Conservation (phyloP, 1,140 invertebrate genomes). For the Tetragnatha versicolor region DNA sequence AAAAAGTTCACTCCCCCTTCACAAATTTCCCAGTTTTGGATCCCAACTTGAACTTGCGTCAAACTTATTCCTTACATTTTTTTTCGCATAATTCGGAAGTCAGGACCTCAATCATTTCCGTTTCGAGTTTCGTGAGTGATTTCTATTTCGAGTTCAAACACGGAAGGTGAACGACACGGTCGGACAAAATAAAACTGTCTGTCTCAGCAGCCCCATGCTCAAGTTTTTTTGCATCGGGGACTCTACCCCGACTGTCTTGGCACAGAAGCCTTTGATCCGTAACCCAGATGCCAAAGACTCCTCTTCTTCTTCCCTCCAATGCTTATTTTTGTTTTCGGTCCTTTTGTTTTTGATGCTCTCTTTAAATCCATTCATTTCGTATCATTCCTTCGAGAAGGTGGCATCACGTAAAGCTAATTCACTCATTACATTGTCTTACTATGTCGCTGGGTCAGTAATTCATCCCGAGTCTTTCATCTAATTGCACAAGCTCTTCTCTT, state of each 20-base stretch:
- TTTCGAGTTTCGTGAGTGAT: constrained; percentile 28
- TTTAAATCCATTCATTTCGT: not conserved
- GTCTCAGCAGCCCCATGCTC: not conserved
- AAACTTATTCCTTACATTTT: no score
- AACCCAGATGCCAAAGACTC: constrained; percentile 15
- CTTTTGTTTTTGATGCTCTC: not conserved
- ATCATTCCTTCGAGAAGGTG: not conserved
- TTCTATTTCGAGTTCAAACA: constrained; percentile 39
- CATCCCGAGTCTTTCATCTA: no score
- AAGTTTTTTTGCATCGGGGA: not conserved
- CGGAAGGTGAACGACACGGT: constrained; percentile 29
- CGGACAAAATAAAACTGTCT: constrained; percentile 32
- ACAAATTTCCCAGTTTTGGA: no score
- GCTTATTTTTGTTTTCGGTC: not conserved
- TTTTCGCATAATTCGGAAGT: constrained; percentile 21
- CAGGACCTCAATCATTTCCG: constrained; percentile 4
- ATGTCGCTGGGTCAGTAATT: no score
- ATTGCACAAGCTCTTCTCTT: no score
- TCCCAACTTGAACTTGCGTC: no score
- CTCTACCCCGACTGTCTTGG: constrained; percentile 25
- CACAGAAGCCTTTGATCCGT: constrained; percentile 33
- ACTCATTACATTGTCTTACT: not conserved
- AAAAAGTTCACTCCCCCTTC: no score
- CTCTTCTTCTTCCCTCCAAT: not conserved
- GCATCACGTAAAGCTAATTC: not conserved